These are phyloP conservation scores for Macrochelys suwanniensis DNA, from an alignment of 2,797 vertebrate species.

Conservation along the genomic window DNA sequence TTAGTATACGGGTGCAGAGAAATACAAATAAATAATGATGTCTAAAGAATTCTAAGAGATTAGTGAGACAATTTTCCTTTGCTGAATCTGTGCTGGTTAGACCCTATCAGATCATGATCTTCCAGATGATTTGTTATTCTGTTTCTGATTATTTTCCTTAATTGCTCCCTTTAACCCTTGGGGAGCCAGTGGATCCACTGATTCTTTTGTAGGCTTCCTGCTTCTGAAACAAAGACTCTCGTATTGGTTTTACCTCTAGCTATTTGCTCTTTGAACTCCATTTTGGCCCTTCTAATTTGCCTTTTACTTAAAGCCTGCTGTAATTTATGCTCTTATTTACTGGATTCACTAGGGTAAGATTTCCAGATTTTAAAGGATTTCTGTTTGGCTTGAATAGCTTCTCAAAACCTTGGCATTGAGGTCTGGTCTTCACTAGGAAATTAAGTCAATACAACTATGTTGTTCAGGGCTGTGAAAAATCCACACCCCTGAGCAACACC, in stretches of 20 bases:
- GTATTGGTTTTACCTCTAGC: neutral
- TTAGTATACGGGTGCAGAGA: too few species aligned
- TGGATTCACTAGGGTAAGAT: neutral
- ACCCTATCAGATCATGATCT: neutral
- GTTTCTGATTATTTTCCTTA: neutral
- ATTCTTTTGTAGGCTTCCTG: neutral
- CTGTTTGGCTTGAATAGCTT: neutral
- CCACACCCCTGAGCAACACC: too few species aligned
- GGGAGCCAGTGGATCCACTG: neutral
- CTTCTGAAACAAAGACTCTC: too few species aligned
- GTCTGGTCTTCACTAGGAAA: too few species aligned
- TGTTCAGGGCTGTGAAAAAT: too few species aligned
- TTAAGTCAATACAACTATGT: too few species aligned
- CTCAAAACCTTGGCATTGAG: neutral
- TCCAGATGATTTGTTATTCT: neutral
- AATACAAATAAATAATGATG: too few species aligned
- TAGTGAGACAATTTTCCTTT: neutral
- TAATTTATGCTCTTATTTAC: neutral
- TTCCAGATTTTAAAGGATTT: neutral
- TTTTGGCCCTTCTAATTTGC: neutral
- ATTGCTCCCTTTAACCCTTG: neutral
- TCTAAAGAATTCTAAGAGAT: neutral
- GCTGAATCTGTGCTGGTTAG: neutral
- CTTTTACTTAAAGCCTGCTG: neutral
- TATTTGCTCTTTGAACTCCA: neutral